Base-by-base conservation (phyloP, 2,888 invertebrate genomes). In the Metopia argyrocephala region DNA sequence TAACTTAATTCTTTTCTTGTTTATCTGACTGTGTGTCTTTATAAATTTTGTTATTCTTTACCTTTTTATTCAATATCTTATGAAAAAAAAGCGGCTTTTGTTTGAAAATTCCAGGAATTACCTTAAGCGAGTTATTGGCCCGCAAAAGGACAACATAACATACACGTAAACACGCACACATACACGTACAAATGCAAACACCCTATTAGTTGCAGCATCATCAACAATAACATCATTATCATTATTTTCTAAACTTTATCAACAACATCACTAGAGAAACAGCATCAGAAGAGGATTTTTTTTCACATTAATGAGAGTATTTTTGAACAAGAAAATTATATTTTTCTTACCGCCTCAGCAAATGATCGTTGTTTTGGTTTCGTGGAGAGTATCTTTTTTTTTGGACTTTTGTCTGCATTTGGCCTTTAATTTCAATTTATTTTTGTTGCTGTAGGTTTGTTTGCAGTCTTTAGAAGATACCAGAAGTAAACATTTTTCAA, bases 51-150 rank as follows among this genome's bases (percentile, higher is more conserved):
- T 71, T 76, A 25, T 23, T 65, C 46, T 71, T 59, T 28, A 38
- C 31, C 38, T 65, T 56, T 48, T 27, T 15, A 7, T 48, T 15
- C 6, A 20, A 2, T 6, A 52, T 25, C 27, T n/a, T 25, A 12
- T 12, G 31, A 45, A 27, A 62, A 52, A 59, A 52, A 56, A 59
- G 61, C 81, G 78, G 81, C 81, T 75, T 81, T 75, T 81, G 81
- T 81, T 78, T 78, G 74, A 78, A 81, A 79, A 81, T 81, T 81
- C 81, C 78, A 74, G 78, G 81, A 81, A 81, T 81, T 78, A 81
- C 81, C 81, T 81, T 74, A 78, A 81, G 81, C 81, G 69, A 81
- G 78, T 78, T 78, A 78, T 78, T 69, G 78, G 81, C 65, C 74
- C 64, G 70, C 69, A 78, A 78, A 78, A 78, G 81, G 78, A 81